Evolutionary conservation across 2,797 vertebrate genomes (phyloP), one percentile per base, ranked within the genome.

Genomic region (Neoniphon sammara): DNA sequence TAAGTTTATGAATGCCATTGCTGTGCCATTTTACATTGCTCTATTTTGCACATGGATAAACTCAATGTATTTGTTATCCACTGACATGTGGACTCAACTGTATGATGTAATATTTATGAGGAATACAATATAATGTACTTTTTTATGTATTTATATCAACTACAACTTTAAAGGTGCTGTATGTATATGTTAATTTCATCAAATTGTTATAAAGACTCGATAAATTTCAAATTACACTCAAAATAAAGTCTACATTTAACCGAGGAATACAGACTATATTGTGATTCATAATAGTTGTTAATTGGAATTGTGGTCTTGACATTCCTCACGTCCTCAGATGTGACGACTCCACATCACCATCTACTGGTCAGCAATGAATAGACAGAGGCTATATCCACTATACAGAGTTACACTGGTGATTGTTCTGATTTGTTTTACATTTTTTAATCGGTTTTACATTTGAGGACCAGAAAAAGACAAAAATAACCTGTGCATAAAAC

Each of bases 31-130:
- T 27, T 75, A 60, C 73, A 85, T 86, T 87, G 88, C 73, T 70
- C 0, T 75, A 3, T 63, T 73, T 76, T 79, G 20, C 59, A 85
- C 68, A 78, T 83, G 31, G 84, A 82, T 49, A 58, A 56, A 79
- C 1, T 76, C 66, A 50, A 71, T 50, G 5, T 74, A 12, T 63
- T 58, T 68, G 14, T 52, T 2, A 52, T 59, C 52, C 52, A 36
- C 57, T 52, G 27, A 18, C 2, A 59, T 47, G 31, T 63, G 50
- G 21, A 55, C 15, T 18, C 1, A 57, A 56, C 47, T 27, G 75
- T 44, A 82, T 10, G 20, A 56, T 78, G 4, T 25, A 20, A 75
- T 89, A 82, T 90, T 84, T 85, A 84, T 84, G 52, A 61, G 14
- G 20, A 17, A 70, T 3, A 57, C 67, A 4, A 17, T 30, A 30